These are phyloP conservation scores for Hylyphantes graminicola DNA, from an alignment of 1,140 invertebrate genomes.

Conservation along the genomic window DNA sequence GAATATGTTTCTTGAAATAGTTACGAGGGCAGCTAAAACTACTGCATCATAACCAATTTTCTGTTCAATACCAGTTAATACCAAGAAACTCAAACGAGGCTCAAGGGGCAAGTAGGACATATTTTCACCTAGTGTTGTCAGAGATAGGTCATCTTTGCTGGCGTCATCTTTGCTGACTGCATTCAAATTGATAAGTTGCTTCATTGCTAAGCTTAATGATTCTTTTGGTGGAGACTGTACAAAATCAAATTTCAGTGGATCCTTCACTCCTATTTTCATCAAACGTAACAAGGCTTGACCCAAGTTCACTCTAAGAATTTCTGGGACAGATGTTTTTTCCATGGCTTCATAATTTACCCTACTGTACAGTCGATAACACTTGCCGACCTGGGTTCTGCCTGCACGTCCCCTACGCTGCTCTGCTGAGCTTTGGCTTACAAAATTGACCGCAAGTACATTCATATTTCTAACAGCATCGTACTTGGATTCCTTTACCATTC, in stretches of 20 bases:
- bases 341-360: constrained; percentile 85
- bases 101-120: constrained; percentile 94
- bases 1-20: constrained; percentile 88
- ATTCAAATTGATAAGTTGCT: constrained; percentile 86
- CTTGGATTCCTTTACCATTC: constrained; percentile 96
- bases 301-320: constrained; percentile 92
- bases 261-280: constrained; percentile 94
- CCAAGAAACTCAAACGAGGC: constrained; percentile 87
- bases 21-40: constrained; percentile 86
- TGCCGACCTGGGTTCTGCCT: constrained; percentile 76
- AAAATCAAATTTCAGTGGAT: constrained; percentile 75
- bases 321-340: constrained; percentile 81
- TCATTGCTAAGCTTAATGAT: constrained; percentile 84
- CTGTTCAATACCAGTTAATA: constrained; percentile 80
- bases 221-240: constrained; percentile 81
- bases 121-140: constrained; percentile 83
- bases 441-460: constrained; percentile 83
- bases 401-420: constrained; percentile 96
- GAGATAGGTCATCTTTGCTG: constrained; percentile 76
- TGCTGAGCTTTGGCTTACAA: constrained; percentile 92
- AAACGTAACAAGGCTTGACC: constrained; percentile 87
- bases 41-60: constrained; percentile 90
- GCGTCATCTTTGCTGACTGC: constrained; percentile 90
- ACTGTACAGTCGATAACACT: constrained; percentile 86
- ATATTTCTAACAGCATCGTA: constrained; percentile 90